Conservation (phyloP, 2,888 invertebrate genomes). For the Metellina segmentata region DNA sequence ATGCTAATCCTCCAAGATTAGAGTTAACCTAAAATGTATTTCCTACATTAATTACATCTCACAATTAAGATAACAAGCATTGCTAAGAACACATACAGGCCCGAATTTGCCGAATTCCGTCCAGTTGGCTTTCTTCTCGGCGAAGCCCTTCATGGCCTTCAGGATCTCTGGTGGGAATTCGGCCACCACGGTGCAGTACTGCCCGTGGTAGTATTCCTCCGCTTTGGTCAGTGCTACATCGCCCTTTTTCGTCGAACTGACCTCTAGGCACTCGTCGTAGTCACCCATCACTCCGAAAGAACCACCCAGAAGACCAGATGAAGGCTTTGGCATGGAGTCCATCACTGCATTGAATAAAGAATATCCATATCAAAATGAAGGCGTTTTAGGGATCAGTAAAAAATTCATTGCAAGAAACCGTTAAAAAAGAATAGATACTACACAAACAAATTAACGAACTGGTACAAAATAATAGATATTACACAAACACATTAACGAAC, state of each 20-base stretch:
- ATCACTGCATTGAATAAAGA: conserved; percentile 29
- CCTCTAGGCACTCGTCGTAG: conserved; percentile 67
- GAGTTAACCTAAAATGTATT: no score
- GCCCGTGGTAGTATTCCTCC: conserved; percentile 66
- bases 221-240: conserved; percentile 20
- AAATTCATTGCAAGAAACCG: no score
- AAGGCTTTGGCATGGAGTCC: conserved; percentile 69
- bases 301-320: conserved; percentile 52
- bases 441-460: no score
- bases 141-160: conserved; percentile 23
- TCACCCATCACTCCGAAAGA: conserved; percentile 69
- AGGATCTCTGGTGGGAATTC: conserved; percentile 48
- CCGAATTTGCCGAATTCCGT: conserved; percentile 65
- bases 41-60: no score
- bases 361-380: not conserved
- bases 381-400: no score
- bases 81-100: conserved; percentile 9
- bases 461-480: not conserved
- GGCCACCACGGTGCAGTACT: conserved; percentile 60
- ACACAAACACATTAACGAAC: no score
- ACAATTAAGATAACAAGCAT: no score
- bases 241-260: conserved; percentile 51
- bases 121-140: conserved; percentile 27
- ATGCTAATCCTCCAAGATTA: no score
- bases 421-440: not conserved